Evolutionary conservation across 2,888 invertebrate genomes (phyloP).

Genomic region (Eudasyphora cyanicolor): DNA sequence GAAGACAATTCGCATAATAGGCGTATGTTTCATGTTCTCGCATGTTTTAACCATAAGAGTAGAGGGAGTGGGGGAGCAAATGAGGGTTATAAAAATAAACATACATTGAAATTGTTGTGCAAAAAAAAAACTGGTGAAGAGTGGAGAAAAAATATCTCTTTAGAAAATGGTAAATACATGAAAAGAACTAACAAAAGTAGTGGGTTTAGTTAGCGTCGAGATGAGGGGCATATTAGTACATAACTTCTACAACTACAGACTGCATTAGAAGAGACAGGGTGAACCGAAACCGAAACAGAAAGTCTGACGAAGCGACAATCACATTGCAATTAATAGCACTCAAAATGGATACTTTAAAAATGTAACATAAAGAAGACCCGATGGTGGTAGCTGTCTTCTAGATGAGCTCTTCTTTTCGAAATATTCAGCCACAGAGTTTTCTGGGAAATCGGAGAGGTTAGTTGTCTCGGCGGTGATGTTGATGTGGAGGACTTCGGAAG

Average conservation of each 20-base stretch:
- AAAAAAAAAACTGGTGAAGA: not conserved
- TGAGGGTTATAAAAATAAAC: not conserved
- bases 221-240: slow-evolving; percentile 40
- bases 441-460: no score
- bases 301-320: no score
- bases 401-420: no score
- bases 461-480: no score
- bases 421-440: no score
- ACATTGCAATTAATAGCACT: no score
- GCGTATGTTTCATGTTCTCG: not conserved
- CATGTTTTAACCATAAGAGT: not conserved
- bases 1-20: slow-evolving; percentile 15
- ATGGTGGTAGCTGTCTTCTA: no score
- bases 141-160: not conserved
- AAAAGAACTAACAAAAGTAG: not conserved
- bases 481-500: no score
- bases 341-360: no score
- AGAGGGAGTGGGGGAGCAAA: not conserved
- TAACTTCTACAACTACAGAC: no score
- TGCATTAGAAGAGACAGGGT: not conserved
- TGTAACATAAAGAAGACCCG: no score
- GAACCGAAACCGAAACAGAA: not conserved
- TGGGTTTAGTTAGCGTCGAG: no score
- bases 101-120: not conserved
- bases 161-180: not conserved